Conservation (phyloP, 2,888 invertebrate species). For the Drosophila ezoana region DNA sequence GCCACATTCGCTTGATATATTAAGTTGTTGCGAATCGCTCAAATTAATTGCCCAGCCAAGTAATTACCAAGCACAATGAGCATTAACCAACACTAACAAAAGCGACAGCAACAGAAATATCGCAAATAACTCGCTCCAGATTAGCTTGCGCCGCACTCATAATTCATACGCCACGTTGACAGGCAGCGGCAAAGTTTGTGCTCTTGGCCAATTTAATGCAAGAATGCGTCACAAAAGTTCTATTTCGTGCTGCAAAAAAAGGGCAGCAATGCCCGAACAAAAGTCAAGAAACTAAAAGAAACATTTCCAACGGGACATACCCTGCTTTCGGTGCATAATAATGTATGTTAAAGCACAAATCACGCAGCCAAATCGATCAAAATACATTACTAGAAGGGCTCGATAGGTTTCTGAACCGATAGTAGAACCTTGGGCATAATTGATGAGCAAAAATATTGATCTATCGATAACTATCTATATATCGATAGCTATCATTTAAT, state of each 20-base stretch:
- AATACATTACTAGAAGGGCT: no score
- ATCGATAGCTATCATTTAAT: no score
- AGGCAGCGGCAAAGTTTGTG: constrained; percentile 32
- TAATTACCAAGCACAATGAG: constrained; percentile 44
- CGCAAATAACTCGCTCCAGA: constrained; percentile 20
- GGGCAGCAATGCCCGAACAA: not conserved
- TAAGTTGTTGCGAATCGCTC: constrained; percentile 47
- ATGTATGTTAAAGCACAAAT: no score
- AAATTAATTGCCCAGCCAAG: constrained; percentile 60
- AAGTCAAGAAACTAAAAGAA: constrained; percentile 4
- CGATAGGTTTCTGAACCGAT: no score
- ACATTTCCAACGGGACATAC: not conserved
- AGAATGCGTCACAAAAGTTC: constrained; percentile 54
- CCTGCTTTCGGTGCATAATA: not conserved
- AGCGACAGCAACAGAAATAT: not conserved
- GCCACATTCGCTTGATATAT: constrained; percentile 59
- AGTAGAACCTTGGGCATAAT: no score
- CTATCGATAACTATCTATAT: no score
- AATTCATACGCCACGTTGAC: constrained; percentile 58
- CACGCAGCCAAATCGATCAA: no score
- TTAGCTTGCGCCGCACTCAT: constrained; percentile 32
- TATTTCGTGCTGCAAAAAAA: constrained; percentile 32
- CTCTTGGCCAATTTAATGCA: constrained; percentile 62
- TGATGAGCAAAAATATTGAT: no score
- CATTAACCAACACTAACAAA: constrained; percentile 26